Evolutionary conservation across 23 tunicate species (phyloP).

Genomic region (Halocynthia aurantium): DNA sequence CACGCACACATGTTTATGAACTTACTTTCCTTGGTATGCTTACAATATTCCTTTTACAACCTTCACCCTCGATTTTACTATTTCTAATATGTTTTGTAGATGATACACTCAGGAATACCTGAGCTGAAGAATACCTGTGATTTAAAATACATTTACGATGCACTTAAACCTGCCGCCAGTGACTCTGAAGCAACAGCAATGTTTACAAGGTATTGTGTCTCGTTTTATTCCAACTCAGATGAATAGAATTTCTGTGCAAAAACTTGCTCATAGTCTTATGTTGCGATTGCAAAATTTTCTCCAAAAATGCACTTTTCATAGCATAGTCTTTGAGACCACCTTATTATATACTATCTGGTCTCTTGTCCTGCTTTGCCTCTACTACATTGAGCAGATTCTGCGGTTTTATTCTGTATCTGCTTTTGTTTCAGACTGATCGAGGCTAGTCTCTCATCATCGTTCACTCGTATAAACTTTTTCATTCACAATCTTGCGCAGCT

Average conservation of each 20-base stretch:
- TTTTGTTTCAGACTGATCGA: conserved; percentile 69
- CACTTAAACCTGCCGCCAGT: conserved; percentile 71
- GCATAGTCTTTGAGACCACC: too few relatives aligned
- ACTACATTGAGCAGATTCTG: not conserved
- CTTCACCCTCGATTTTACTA: not conserved
- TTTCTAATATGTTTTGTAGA: conserved; percentile 32
- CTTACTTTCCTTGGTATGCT: conserved; percentile 74
- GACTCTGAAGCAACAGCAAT: conserved; percentile 90
- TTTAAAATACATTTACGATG: conserved; percentile 81
- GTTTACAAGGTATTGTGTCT: conserved; percentile 66
- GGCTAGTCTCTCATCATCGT: conserved; percentile 73
- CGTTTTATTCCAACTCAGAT: not conserved
- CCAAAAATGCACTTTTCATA: too few relatives aligned
- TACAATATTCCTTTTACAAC: not conserved
- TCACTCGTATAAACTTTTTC: conserved; percentile 91
- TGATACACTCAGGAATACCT: conserved; percentile 86
- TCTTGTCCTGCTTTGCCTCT: not conserved
- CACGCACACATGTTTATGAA: conserved; percentile 70
- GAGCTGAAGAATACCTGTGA: conserved; percentile 65
- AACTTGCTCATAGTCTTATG: too few relatives aligned
- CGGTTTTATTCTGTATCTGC: too few relatives aligned
- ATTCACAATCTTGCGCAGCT: conserved; percentile 97
- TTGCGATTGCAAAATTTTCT: not conserved
- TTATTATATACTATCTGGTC: not conserved
- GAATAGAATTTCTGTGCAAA: too few relatives aligned